phyloP scores from a whole-genome alignment of 2,888 invertebrate genomes.

The Pyrrhia umbra region DNA sequence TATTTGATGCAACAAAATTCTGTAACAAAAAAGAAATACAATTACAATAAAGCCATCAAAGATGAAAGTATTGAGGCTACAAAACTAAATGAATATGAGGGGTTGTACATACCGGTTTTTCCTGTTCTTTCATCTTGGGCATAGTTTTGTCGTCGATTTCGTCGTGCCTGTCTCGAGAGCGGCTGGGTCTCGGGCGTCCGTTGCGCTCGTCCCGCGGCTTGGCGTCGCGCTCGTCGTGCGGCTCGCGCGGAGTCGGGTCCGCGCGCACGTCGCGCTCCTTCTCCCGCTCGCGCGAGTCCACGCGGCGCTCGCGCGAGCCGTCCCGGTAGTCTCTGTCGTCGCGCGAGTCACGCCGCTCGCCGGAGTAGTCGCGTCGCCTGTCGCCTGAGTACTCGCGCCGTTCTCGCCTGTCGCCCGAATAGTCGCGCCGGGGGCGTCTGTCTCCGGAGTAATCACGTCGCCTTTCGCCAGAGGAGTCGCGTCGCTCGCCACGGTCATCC shows the following conservation, averaged over 20 bases:
- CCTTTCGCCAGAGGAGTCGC: conserved; percentile 53
- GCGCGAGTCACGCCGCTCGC: conserved; percentile 44
- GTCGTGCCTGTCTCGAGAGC: conserved; percentile 75
- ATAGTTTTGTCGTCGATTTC: conserved; percentile 83
- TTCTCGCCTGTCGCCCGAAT: conserved; percentile 50
- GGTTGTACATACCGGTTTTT: conserved; percentile 91
- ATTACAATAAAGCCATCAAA: conserved; percentile 3
- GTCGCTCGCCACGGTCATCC: conserved; percentile 54
- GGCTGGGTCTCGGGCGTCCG: conserved; percentile 75
- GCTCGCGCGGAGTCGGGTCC: background rate
- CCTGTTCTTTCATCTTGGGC: conserved; percentile 94
- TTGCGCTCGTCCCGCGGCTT: conserved; percentile 69
- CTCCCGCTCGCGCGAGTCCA: conserved; percentile 47
- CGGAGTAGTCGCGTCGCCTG: conserved; percentile 50
- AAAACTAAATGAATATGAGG: too few species aligned
- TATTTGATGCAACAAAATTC: conserved; percentile 94
- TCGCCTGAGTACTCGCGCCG: conserved; percentile 53
- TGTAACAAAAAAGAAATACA: conserved; percentile 77
- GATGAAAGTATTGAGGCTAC: too few species aligned
- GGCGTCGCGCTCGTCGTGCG: conserved; percentile 17
- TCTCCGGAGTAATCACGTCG: conserved; percentile 54
- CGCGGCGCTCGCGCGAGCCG: conserved; percentile 55
- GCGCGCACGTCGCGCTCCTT: conserved; percentile 27
- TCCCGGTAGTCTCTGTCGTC: conserved; percentile 35
- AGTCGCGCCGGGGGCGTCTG: conserved; percentile 59